These are phyloP conservation scores for Zaprionus ornatus DNA, from an alignment of 1,140 invertebrate species.

Conservation along the genomic window DNA sequence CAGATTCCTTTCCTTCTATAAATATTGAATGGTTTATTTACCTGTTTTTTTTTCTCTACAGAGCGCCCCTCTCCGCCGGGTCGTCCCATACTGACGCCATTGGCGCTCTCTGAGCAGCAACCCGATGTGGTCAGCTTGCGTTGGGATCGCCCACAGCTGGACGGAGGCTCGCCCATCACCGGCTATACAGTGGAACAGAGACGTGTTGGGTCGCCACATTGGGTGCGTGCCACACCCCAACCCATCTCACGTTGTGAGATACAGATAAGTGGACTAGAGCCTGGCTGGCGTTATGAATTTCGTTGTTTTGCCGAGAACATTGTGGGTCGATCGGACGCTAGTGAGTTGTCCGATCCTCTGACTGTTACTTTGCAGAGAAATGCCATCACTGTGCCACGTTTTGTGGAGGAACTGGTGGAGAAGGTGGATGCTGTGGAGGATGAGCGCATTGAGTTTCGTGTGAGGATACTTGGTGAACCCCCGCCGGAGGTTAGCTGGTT, in stretches of 20 bases:
- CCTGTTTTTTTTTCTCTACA: conserved; percentile 71
- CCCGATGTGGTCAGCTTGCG: conserved; percentile 94
- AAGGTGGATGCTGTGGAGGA: conserved; percentile 88
- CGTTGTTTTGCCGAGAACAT: conserved; percentile 94
- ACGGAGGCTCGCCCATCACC: conserved; percentile 95
- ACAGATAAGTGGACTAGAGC: conserved; percentile 90
- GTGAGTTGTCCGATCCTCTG: conserved; percentile 90
- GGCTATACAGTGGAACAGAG: conserved; percentile 93
- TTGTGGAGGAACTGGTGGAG: conserved; percentile 88
- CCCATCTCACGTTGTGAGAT: conserved; percentile 89
- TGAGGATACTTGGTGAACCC: conserved; percentile 92
- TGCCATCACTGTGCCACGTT: conserved; percentile 88
- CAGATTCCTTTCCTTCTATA: not conserved
- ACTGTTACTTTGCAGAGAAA: conserved; percentile 89
- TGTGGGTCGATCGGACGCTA: conserved; percentile 91
- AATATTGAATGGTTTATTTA: conserved; percentile 33
- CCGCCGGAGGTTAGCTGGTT: conserved; percentile 96
- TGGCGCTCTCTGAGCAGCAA: conserved; percentile 88
- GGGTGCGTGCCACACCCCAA: conserved; percentile 90
- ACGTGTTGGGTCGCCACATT: conserved; percentile 89
- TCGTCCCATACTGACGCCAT: conserved; percentile 89
- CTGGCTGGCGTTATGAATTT: conserved; percentile 95
- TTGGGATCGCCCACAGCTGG: conserved; percentile 92
- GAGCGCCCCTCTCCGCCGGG: conserved; percentile 91
- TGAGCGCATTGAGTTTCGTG: conserved; percentile 92